phyloP scores from a whole-genome alignment of 2,888 invertebrate species.

The Tribolium freemani region DNA sequence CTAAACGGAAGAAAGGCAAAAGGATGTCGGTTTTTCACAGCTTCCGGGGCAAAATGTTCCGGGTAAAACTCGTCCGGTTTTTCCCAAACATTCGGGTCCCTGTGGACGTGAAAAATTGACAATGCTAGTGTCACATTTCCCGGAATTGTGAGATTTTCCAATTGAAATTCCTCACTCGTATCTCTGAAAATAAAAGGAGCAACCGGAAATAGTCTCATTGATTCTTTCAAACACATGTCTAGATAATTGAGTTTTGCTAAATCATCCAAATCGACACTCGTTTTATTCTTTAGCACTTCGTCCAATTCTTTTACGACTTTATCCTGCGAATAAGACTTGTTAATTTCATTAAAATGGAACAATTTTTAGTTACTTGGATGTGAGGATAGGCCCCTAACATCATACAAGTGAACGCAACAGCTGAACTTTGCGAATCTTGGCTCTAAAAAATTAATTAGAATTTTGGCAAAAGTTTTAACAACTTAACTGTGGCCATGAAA shows the following conservation, averaged over 20 bases:
- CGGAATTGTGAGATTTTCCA: conserved; percentile 50
- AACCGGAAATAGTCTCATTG: conserved; percentile 57
- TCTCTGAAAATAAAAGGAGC: conserved; percentile 57
- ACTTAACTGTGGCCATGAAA: conserved; percentile 1
- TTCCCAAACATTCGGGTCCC: conserved; percentile 53
- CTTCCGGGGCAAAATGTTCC: conserved; percentile 56
- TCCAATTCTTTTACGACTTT: conserved; percentile 38
- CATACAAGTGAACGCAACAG: conserved; percentile 5
- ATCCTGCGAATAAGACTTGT: conserved; percentile 15
- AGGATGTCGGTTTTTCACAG: conserved; percentile 48
- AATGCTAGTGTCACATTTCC: conserved; percentile 33
- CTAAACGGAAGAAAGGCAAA: conserved; percentile 58
- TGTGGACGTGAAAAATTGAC: conserved; percentile 39
- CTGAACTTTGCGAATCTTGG: background rate
- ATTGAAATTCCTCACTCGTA: conserved; percentile 50
- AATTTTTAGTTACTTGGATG: background rate
- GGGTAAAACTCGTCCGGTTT: conserved; percentile 57
- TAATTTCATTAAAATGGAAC: background rate
- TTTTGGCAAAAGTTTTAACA: background rate
- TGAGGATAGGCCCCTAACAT: conserved; percentile 1
- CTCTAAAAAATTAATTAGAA: background rate
- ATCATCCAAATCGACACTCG: conserved; percentile 42
- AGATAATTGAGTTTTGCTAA: conserved; percentile 53
- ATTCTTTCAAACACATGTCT: conserved; percentile 60
- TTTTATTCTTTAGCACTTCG: conserved; percentile 26